Evolutionary conservation across 2,797 vertebrate genomes (phyloP).

Genomic region (Thalassophryne amazonica): DNA sequence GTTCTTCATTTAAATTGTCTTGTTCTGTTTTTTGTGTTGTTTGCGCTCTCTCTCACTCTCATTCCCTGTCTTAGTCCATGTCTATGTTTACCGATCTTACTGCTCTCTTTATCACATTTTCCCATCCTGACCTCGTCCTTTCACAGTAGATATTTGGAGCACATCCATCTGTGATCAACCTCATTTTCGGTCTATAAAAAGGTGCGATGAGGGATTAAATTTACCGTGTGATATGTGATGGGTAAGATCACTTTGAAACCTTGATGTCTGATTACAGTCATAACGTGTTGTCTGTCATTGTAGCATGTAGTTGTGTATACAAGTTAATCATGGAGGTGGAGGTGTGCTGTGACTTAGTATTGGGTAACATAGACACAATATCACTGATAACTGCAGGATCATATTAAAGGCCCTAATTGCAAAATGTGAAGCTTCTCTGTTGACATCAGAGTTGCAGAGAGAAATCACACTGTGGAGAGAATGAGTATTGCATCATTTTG

Average conservation of each 20-base stretch:
- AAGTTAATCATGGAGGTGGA: constrained; percentile 36
- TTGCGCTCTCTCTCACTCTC: neutral
- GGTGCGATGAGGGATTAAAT: constrained; percentile 27
- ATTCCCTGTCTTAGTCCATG: constrained; percentile 1
- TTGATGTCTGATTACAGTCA: constrained; percentile 48
- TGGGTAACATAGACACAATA: constrained; percentile 50
- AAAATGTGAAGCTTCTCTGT: constrained; percentile 28
- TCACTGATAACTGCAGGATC: constrained; percentile 39
- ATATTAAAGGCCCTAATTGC: constrained; percentile 40
- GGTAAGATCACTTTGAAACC: constrained; percentile 38
- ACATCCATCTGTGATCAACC: constrained; percentile 44
- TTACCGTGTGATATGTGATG: constrained; percentile 29
- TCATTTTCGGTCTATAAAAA: constrained; percentile 49
- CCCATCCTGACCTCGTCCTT: constrained; percentile 14
- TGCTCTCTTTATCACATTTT: constrained; percentile 54
- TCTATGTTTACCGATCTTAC: neutral
- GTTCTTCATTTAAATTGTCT: too few species aligned
- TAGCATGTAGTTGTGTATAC: constrained; percentile 15
- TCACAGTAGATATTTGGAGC: constrained; percentile 40
- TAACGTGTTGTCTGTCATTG: constrained; percentile 43
- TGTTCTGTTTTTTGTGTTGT: neutral
- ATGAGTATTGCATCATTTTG: constrained; percentile 39
- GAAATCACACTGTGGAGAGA: constrained; percentile 25
- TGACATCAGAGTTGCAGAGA: constrained; percentile 25
- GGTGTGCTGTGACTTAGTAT: constrained; percentile 45